A percentile compares a stretch with the other conserved stretches of the same genome.
These are phyloP conservation scores for Tenthredo mesomela DNA, from an alignment of 2,888 invertebrate genomes.

Conservation along the genomic window DNA sequence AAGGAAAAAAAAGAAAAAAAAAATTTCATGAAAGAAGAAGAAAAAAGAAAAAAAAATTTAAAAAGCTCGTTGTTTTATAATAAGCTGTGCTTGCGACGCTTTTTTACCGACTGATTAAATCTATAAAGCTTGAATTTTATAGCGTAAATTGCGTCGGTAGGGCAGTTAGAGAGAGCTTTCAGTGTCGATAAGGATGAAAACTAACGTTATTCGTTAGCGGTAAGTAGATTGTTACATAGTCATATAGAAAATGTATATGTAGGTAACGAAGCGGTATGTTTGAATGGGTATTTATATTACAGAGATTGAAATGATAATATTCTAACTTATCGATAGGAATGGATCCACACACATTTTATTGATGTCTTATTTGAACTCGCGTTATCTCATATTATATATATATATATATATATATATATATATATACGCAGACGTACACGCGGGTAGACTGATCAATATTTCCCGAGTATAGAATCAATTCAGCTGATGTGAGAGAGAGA, in stretches of 20 bases:
- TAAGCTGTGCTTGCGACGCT: background rate
- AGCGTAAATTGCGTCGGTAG: background rate
- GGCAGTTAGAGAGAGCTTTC: background rate
- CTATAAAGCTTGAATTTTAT: background rate
- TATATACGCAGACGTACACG: conserved; percentile 11
- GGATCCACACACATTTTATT: background rate
- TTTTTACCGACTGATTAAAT: background rate
- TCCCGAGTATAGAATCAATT: conserved; percentile 37
- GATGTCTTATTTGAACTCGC: background rate
- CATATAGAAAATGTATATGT: background rate
- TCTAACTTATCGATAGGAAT: background rate
- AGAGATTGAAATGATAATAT: background rate
- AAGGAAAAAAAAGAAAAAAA: background rate
- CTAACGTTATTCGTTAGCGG: background rate
- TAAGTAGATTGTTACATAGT: background rate
- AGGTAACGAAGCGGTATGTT: background rate
- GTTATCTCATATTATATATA: conserved; percentile 20
- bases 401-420: no score
- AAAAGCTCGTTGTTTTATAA: background rate
- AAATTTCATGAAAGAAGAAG: background rate
- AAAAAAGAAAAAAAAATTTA: background rate
- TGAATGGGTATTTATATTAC: background rate
- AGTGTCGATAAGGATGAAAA: background rate
- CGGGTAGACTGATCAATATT: conserved; percentile 30
- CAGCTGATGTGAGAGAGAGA: conserved; percentile 5